Conservation (phyloP, 1,140 invertebrate species). For the Carposina sasakii region DNA sequence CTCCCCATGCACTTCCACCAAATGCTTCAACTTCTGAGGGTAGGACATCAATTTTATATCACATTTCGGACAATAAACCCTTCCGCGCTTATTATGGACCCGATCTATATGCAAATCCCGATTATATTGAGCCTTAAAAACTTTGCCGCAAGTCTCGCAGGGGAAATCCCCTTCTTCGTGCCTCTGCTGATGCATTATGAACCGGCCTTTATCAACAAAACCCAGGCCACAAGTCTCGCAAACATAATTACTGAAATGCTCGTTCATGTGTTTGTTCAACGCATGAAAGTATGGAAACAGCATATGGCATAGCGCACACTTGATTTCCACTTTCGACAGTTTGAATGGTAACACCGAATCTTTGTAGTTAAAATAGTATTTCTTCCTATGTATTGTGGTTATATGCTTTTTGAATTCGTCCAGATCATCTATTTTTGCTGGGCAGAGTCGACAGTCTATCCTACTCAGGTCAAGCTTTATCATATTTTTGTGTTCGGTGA, state of each 20-base stretch:
- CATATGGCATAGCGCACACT: conserved; percentile 45
- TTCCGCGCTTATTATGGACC: conserved; percentile 47
- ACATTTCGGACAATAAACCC: conserved; percentile 59
- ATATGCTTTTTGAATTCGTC: conserved; percentile 52
- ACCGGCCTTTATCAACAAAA: conserved; percentile 68
- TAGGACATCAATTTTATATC: conserved; percentile 55
- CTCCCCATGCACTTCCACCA: conserved; percentile 67
- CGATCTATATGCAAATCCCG: conserved; percentile 55
- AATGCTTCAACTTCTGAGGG: conserved; percentile 55
- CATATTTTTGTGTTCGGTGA: conserved; percentile 53
- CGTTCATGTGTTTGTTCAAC: conserved; percentile 62
- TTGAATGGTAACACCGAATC: conserved; percentile 49
- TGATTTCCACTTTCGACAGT: conserved; percentile 37
- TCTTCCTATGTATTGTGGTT: conserved; percentile 39
- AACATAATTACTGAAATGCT: conserved; percentile 66
- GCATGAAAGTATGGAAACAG: conserved; percentile 57
- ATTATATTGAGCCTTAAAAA: conserved; percentile 51
- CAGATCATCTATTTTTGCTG: conserved; percentile 30
- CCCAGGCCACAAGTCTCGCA: conserved; percentile 77
- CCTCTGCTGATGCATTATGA: conserved; percentile 62
- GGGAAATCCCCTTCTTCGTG: conserved; percentile 59
- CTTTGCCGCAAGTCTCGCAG: conserved; percentile 66
- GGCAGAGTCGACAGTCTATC: conserved; percentile 53
- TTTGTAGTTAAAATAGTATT: conserved; percentile 45
- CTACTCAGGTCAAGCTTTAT: conserved; percentile 51